Base-by-base conservation (phyloP, 1,140 invertebrate genomes). In the Zaprionus ornatus region DNA sequence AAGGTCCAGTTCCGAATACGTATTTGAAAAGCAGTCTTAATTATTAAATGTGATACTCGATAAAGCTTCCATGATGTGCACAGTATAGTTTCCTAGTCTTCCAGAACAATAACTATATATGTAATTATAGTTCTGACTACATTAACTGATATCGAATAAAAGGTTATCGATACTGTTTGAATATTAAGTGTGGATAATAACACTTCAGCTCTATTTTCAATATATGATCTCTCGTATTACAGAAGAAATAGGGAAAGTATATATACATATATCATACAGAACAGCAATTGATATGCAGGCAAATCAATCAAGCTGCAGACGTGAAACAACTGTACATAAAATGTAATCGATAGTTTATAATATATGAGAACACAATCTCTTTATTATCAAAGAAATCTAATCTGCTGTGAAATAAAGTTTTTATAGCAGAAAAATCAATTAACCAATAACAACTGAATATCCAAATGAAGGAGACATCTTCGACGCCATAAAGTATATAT, bases 91-190 rank as follows among this genome's bases (percentile, higher is more conserved):
- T 66, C 19, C 15, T 35, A 59, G 9, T 60, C 64, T 42, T 67
- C 45, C 70, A 66, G 64, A 73, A 73, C 64, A 60, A 17, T 68
- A 54, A 68, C 13, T 50, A 35, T 19, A 19, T 19, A 1, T 50
- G 29, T 19, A 21, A 19, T n/a, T 29, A 17, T 9, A 7, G 1
- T 32, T 10, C 9, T 32, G 29, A 3, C 9, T 32, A 32, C 9
- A 32, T 32, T 32, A 32, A 10, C 29, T 29, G 40, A 17, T 42
- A 42, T 63, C 29, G 29, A 27, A 17, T 60, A 48, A 50, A 29
- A 15, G 10, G 52, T 27, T 27, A 54, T 54, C 21, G 21, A 54
- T 55, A 21, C 45, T 21, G 45, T 23, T 21, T 50, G 19, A 21
- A 50, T 50, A 50, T 50, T 50, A 50, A 50, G 19, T 50, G 19